phyloP scores from a whole-genome alignment of 2,888 invertebrate species.

The Chymomyza caudatula region DNA sequence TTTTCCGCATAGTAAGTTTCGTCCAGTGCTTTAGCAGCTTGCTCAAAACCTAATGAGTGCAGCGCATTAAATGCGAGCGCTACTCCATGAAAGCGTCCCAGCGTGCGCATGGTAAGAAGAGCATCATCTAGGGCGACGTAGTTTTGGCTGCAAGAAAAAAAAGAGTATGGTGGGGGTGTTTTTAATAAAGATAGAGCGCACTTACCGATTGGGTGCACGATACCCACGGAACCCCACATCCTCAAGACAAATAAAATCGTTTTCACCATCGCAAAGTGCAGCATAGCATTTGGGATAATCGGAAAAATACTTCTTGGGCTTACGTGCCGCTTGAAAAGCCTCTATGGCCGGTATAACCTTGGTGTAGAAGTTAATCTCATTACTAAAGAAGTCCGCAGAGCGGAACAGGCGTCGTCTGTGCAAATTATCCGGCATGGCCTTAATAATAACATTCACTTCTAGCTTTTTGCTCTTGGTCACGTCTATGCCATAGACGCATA shows the following conservation, averaged over 20 bases:
- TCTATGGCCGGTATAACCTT: slow-evolving; percentile 74
- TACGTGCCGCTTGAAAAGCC: slow-evolving; percentile 65
- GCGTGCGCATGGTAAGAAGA: slow-evolving; percentile 78
- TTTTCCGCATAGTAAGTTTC: slow-evolving; percentile 82
- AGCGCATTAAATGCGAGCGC: slow-evolving; percentile 82
- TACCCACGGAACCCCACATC: slow-evolving; percentile 79
- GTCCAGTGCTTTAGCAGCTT: slow-evolving; percentile 76
- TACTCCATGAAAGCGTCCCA: slow-evolving; percentile 82
- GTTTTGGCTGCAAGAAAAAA: slow-evolving; percentile 37
- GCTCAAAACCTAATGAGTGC: slow-evolving; percentile 79
- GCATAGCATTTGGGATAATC: slow-evolving; percentile 80
- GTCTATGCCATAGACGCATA: slow-evolving; percentile 79
- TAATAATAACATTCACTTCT: slow-evolving; percentile 81
- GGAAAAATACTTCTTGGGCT: slow-evolving; percentile 79
- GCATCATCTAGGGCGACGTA: slow-evolving; percentile 78
- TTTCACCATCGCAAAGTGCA: slow-evolving; percentile 79
- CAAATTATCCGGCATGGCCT: slow-evolving; percentile 83
- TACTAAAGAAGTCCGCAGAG: slow-evolving; percentile 84
- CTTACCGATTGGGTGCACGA: slow-evolving; percentile 76
- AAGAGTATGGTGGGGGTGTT: too few relatives aligned
- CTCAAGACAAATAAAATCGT: slow-evolving; percentile 81
- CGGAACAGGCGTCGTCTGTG: slow-evolving; percentile 83
- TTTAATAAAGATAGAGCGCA: background rate
- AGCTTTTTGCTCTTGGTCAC: slow-evolving; percentile 42
- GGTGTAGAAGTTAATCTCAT: slow-evolving; percentile 84